A percentile compares a stretch with the other conserved stretches of the same genome.
These are phyloP conservation scores for Mormyrus proboscirostris DNA, from an alignment of 2,797 vertebrate genomes.

Conservation along the genomic window DNA sequence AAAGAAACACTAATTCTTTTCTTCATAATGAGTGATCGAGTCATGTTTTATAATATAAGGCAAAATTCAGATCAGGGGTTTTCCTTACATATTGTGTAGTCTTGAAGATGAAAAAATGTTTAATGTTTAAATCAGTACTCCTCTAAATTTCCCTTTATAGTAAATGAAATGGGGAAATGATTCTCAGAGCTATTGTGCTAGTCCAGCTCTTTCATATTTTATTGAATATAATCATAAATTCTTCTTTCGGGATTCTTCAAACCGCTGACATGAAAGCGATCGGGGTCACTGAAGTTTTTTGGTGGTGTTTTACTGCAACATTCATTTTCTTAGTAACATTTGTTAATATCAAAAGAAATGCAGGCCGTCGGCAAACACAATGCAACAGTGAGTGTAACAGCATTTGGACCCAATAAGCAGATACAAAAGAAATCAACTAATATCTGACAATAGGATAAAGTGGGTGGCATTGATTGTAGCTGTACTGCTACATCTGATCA, in stretches of 20 bases:
- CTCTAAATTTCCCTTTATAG: neutral
- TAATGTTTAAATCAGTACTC: neutral
- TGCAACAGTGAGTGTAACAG: neutral
- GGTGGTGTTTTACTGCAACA: neutral
- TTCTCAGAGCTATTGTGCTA: neutral
- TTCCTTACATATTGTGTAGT: neutral
- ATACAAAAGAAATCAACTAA: neutral
- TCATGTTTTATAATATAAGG: neutral
- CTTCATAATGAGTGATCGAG: neutral
- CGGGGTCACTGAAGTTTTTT: neutral
- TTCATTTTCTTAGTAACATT: neutral
- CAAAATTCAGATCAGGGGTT: neutral
- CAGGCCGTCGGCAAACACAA: neutral
- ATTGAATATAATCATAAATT: neutral
- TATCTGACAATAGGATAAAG: neutral
- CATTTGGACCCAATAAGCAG: neutral
- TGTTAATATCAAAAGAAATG: conserved; percentile 4
- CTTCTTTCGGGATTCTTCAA: neutral
- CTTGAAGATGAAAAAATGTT: neutral
- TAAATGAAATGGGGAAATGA: neutral
- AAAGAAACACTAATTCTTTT: neutral
- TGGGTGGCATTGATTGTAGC: neutral
- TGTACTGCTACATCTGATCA: neutral
- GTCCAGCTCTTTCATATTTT: neutral
- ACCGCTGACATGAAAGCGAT: neutral